Conservation (phyloP, 2,888 invertebrate genomes). For the Creontiades dilutus region DNA sequence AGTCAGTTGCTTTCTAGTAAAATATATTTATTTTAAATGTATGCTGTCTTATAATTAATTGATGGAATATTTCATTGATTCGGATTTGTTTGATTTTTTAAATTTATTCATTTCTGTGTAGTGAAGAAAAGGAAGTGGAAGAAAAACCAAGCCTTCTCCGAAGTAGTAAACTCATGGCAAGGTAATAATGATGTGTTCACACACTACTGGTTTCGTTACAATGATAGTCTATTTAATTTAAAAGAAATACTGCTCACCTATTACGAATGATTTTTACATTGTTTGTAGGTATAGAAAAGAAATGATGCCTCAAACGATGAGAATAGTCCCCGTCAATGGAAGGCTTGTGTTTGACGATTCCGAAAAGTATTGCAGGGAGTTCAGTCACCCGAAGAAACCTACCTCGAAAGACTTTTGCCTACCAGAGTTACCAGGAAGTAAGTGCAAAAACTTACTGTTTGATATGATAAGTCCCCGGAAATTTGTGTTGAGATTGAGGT, state of each 20-base stretch:
- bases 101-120: not conserved
- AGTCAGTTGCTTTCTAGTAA: too few species aligned
- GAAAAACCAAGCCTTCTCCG: slow-evolving; percentile 60
- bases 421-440: slow-evolving; percentile 84
- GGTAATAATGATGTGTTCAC: not conserved
- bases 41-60: too few species aligned
- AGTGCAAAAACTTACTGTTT: slow-evolving; percentile 57
- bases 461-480: too few species aligned
- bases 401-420: slow-evolving; percentile 80
- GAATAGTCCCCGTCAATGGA: slow-evolving; percentile 74
- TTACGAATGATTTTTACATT: not conserved
- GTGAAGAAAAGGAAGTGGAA: slow-evolving; percentile 56
- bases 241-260: too few species aligned
- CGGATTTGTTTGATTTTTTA: too few species aligned
- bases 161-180: slow-evolving; percentile 68
- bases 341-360: slow-evolving; percentile 78
- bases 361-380: slow-evolving; percentile 54
- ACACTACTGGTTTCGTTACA: too few species aligned
- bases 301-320: slow-evolving; percentile 73
- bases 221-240: too few species aligned
- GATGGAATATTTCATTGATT: too few species aligned
- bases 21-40: too few species aligned
- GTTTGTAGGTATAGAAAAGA: slow-evolving; percentile 58
- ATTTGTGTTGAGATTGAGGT: too few species aligned
- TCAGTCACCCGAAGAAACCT: slow-evolving; percentile 54